phyloP scores from a whole-genome alignment of 23 tunicate genomes.

The Pegea sp. region DNA sequence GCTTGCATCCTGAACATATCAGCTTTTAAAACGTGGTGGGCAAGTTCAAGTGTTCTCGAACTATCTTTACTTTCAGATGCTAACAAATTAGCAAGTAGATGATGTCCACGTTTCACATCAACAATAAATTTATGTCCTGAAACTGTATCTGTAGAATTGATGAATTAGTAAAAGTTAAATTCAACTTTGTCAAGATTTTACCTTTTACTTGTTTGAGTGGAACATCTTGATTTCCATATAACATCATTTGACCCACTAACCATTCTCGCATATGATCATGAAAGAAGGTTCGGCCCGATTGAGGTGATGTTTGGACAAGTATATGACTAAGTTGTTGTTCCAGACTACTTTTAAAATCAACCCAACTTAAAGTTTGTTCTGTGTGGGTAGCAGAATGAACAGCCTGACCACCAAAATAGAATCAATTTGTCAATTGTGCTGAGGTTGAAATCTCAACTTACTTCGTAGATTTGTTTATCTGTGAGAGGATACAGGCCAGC shows the following conservation, averaged over 20 bases:
- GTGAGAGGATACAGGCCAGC: conserved; percentile 86
- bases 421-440: neutral
- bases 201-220: neutral
- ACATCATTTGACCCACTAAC: conserved; percentile 24
- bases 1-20: conserved; percentile 69
- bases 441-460: neutral
- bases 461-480: conserved; percentile 83
- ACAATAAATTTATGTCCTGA: conserved; percentile 51
- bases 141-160: neutral
- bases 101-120: conserved; percentile 71
- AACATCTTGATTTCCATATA: neutral
- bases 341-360: conserved; percentile 35
- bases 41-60: conserved; percentile 87
- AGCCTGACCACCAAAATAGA: too few species aligned
- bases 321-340: conserved; percentile 18
- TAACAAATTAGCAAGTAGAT: conserved; percentile 47
- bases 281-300: conserved; percentile 41
- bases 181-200: neutral
- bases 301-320: conserved; percentile 15
- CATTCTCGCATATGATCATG: conserved; percentile 83
- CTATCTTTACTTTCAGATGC: conserved; percentile 27
- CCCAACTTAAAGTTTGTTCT: conserved; percentile 18
- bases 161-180: neutral
- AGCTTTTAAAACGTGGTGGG: conserved; percentile 93
- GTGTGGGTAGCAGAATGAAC: conserved; percentile 19